Base-by-base conservation (phyloP, 2,888 invertebrate genomes). In the Gnatocerus cornutus region DNA sequence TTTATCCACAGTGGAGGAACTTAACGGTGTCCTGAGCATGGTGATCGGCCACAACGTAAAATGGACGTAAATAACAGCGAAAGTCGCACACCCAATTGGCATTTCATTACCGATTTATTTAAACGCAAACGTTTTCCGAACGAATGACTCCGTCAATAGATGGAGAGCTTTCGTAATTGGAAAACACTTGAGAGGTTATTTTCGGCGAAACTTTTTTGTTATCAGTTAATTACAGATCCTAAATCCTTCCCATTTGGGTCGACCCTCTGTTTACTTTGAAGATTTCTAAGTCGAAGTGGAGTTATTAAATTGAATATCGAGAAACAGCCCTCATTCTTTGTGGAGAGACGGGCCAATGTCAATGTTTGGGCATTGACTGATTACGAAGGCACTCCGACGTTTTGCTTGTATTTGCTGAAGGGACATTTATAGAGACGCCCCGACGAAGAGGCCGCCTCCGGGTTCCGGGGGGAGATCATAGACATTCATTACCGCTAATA, bases 311-410 rank as follows among this genome's bases (percentile, higher is more conserved):
- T 74, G 76, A 72, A 75, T 74, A 77, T 71, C 72, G 73, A 74
- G 73, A 75, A 75, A 76, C 73, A 73, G 48, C 73, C 71, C 69
- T 64, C 66, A 68, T 73, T 73, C 72, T 76, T 74, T 69, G 71
- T 59, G 66, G 63, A 74, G 63, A 71, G 71, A 69, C 71, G 66
- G 73, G 67, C 73, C 69, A 77, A 76, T 76, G 77, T 77, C 75
- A 78, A 78, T 78, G 78, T 78, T 77, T 77, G 76, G 76, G 73
- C 71, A 77, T 52, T 72, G 71, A 68, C 75, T 77, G 75, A 77
- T 77, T 78, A 74, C 74, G 73, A 68, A 74, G 74, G 73, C 77
- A 75, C 72, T 75, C 74, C 76, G 69, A 70, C 73, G 59, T 69
- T 68, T 72, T 72, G 66, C 71, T 74, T 62, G 72, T 77, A 75